A percentile compares a stretch with the other conserved stretches of the same genome.
Evolutionary conservation across 1,140 invertebrate genomes (phyloP).

Genomic region (Drosophila carrolli): DNA sequence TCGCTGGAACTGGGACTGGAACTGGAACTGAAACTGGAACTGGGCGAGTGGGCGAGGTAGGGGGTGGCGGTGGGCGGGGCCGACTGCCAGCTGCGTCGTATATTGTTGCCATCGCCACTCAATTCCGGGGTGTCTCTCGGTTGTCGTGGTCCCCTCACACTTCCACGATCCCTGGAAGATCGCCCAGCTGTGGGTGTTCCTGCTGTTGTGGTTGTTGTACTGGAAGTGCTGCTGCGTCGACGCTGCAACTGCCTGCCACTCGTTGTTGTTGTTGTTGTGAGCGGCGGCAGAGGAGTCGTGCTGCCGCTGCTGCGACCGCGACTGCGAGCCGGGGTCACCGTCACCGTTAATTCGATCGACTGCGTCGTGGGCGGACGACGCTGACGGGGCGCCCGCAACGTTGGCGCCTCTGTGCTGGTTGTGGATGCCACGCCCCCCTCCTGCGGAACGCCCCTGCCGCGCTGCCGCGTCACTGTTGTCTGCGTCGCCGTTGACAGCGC

Average conservation of each 20-base stretch:
- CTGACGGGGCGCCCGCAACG: constrained; percentile 69
- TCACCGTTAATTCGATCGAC: constrained; percentile 42
- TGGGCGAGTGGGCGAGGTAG: constrained; percentile 2
- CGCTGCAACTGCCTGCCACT: constrained; percentile 10
- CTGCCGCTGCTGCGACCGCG: constrained; percentile 31
- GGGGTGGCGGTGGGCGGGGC: constrained; percentile 11
- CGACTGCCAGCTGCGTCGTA: constrained; percentile 36
- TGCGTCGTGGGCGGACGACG: constrained; percentile 67
- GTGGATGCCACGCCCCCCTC: constrained; percentile 37
- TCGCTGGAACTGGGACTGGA: constrained; percentile 3
- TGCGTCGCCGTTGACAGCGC: constrained; percentile 37
- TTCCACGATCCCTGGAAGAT: constrained; percentile 41
- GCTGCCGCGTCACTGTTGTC: constrained; percentile 33
- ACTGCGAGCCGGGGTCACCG: constrained; percentile 21
- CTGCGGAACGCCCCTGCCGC: constrained; percentile 21
- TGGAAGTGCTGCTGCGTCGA: constrained; percentile 35
- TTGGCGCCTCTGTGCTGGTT: constrained; percentile 67
- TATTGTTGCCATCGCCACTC: constrained; percentile 3
- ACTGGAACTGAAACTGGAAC: constrained; percentile 1
- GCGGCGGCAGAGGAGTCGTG: constrained; percentile 23
- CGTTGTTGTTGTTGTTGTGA: constrained; percentile 10
- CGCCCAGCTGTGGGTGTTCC: constrained; percentile 9
- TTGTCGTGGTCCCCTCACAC: constrained; percentile 47
- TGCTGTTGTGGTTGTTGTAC: constrained; percentile 34
- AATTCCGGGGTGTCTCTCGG: constrained; percentile 58